Evolutionary conservation across 2,888 invertebrate genomes (phyloP).

Genomic region (Penaeus monodon): DNA sequence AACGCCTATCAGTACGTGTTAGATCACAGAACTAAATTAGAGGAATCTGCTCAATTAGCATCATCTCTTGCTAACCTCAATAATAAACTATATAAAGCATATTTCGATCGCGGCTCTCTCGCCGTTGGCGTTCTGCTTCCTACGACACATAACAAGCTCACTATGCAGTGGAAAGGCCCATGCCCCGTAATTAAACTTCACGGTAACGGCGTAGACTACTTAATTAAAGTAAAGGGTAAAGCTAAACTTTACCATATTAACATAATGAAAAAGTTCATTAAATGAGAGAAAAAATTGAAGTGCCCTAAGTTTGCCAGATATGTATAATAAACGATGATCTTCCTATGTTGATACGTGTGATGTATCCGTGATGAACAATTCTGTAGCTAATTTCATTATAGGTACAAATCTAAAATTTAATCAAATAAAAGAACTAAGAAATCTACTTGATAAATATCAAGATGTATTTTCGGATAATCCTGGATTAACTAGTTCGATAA

Average conservation of each 20-base stretch:
- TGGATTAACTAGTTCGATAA: neutral
- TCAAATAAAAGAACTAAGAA: neutral
- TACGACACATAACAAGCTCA: neutral
- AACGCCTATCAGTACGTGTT: too few species aligned
- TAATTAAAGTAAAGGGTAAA: neutral
- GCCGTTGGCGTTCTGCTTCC: neutral
- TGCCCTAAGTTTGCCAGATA: neutral
- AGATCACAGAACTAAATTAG: too few species aligned
- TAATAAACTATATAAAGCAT: neutral
- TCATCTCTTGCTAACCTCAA: neutral
- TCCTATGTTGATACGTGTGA: too few species aligned
- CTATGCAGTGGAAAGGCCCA: slow-evolving; percentile 10
- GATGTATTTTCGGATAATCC: slow-evolving; percentile 3
- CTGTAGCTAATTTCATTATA: neutral
- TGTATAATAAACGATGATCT: neutral
- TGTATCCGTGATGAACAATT: too few species aligned
- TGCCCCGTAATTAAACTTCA: neutral
- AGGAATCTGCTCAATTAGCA: too few species aligned
- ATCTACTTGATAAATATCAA: neutral
- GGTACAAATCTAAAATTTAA: neutral
- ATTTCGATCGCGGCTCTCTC: neutral
- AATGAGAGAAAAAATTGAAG: neutral
- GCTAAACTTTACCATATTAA: neutral
- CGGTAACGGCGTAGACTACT: neutral
- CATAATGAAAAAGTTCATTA: neutral